Evolutionary conservation across 2,113 vertebrate species (phyloP).

Genomic region (Abramis brama): DNA sequence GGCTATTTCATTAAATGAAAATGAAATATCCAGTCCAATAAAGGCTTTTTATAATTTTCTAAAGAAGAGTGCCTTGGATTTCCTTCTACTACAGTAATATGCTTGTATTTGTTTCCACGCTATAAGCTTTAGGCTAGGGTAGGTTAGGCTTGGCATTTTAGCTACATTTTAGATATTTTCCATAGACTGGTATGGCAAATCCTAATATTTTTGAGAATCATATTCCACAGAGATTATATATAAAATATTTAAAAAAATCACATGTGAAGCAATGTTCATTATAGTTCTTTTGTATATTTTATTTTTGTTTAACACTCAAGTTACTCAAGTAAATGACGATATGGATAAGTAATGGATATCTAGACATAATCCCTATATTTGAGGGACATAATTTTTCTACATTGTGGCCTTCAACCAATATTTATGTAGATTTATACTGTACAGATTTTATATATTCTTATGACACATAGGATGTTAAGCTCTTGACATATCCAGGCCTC

Average conservation of each 20-base stretch:
- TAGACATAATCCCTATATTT: slow-evolving; percentile 17
- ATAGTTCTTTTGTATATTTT: slow-evolving; percentile 19
- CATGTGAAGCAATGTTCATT: neutral
- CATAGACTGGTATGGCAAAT: neutral
- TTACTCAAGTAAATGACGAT: slow-evolving; percentile 39
- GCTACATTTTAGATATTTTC: neutral
- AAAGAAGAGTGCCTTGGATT: too few relatives aligned
- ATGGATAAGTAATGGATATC: slow-evolving; percentile 36
- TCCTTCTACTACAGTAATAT: too few relatives aligned
- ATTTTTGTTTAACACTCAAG: slow-evolving; percentile 32
- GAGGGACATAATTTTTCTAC: slow-evolving; percentile 6
- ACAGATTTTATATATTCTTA: slow-evolving; percentile 25
- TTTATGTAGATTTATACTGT: slow-evolving; percentile 31
- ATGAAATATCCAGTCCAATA: too few relatives aligned
- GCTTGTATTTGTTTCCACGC: neutral
- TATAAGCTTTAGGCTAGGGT: neutral
- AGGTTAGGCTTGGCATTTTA: neutral
- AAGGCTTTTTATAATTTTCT: too few relatives aligned
- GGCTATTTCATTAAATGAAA: too few relatives aligned
- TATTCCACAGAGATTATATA: neutral
- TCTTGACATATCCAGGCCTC: neutral
- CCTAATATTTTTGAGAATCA: neutral
- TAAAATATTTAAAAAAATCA: neutral
- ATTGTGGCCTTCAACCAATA: slow-evolving; percentile 1
- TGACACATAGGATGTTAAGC: slow-evolving; percentile 19